Percentiles rank a stretch among this genome's conserved stretches.
phyloP scores from a whole-genome alignment of 2,888 invertebrate genomes.

The Agriopis aurantiaria region DNA sequence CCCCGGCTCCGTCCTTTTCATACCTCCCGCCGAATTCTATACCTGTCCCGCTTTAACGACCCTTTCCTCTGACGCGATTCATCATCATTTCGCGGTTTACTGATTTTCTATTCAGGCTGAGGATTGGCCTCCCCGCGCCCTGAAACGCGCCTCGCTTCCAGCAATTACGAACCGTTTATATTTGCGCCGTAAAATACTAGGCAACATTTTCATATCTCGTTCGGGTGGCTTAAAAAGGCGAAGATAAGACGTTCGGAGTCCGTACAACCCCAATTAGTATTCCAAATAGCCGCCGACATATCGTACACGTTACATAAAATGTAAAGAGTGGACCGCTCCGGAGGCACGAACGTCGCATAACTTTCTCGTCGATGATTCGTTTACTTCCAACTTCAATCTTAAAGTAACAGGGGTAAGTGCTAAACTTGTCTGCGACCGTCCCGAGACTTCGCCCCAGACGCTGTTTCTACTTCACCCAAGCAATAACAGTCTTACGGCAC shows the following conservation, averaged over 20 bases:
- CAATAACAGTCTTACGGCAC: conserved; percentile 83
- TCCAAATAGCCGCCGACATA: conserved; percentile 84
- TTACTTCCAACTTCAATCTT: conserved; percentile 74
- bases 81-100: conserved; percentile 86
- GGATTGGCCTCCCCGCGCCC: conserved; percentile 59
- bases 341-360: conserved; percentile 83
- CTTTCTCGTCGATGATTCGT: conserved; percentile 66
- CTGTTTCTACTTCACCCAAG: conserved; percentile 83
- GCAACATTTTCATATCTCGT: conserved; percentile 40
- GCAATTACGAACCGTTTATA: conserved; percentile 50
- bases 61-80: conserved; percentile 80
- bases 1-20: conserved; percentile 66
- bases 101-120: conserved; percentile 81
- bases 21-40: conserved; percentile 49
- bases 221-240: conserved; percentile 57
- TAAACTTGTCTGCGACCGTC: conserved; percentile 71
- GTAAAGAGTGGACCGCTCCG: conserved; percentile 84
- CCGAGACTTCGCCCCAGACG: conserved; percentile 73
- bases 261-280: conserved; percentile 82
- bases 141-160: conserved; percentile 52
- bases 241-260: conserved; percentile 72
- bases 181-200: conserved; percentile 41
- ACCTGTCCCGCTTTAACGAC: conserved; percentile 69
- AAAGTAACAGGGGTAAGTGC: conserved; percentile 70
- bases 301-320: conserved; percentile 82